Conservation (phyloP, 2,113 vertebrate genomes). For the Talpa occidentalis region DNA sequence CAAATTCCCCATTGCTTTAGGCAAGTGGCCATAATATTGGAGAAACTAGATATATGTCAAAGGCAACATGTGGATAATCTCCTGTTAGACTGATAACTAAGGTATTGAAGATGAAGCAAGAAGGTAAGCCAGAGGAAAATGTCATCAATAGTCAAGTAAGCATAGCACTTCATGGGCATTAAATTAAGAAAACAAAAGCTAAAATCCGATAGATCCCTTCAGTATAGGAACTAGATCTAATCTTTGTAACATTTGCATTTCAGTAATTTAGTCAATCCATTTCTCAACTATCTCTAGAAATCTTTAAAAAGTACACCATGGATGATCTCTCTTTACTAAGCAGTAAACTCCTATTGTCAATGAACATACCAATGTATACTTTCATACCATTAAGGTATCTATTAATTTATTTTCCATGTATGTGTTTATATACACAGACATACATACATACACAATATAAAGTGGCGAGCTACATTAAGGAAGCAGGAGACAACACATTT, state of each 20-base stretch:
- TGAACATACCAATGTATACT: not conserved
- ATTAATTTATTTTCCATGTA: not conserved
- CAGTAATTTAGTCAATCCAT: not conserved
- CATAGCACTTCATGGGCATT: not conserved
- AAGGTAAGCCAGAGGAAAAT: not conserved
- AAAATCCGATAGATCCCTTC: not conserved
- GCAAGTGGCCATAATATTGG: not conserved
- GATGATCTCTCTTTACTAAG: not conserved
- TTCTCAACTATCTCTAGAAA: not conserved
- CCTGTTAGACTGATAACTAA: not conserved
- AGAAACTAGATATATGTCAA: not conserved
- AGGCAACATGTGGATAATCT: not conserved
- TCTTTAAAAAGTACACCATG: not conserved
- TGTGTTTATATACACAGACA: not conserved
- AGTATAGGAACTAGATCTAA: not conserved
- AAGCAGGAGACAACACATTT: not conserved
- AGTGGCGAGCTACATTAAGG: not conserved
- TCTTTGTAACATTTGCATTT: not conserved
- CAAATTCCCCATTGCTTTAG: not conserved
- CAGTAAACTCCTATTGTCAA: not conserved
- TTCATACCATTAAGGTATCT: not conserved
- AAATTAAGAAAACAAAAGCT: not conserved
- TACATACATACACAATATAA: not conserved
- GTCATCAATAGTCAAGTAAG: not conserved
- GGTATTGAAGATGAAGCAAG: not conserved